phyloP scores from a whole-genome alignment of 2,113 vertebrate species.

The Solea senegalensis region DNA sequence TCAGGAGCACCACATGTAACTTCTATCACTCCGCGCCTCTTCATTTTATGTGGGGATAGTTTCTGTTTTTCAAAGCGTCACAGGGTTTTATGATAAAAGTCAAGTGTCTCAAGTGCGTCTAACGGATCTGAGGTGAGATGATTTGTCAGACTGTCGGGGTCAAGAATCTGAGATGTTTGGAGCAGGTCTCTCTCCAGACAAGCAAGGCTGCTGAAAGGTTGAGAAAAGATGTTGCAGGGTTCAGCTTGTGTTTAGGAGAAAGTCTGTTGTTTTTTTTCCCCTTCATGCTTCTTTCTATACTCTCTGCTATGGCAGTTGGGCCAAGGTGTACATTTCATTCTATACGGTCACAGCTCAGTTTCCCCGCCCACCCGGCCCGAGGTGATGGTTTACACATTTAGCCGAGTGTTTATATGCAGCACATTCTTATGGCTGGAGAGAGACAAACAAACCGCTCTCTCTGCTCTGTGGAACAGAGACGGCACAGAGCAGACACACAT shows the following conservation, averaged over 20 bases:
- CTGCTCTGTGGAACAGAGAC: neutral
- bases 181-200: neutral
- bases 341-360: slow-evolving; percentile 15
- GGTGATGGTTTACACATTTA: slow-evolving; percentile 63
- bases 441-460: slow-evolving; percentile 33
- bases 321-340: slow-evolving; percentile 17
- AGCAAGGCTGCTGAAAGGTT: neutral
- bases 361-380: neutral
- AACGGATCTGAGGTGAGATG: slow-evolving; percentile 17
- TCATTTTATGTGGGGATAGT: neutral
- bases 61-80: slow-evolving; percentile 5
- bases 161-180: slow-evolving; percentile 15
- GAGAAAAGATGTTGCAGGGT: neutral
- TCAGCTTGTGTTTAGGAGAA: neutral
- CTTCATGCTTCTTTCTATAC: neutral
- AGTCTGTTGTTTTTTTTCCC: neutral
- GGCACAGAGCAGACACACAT: slow-evolving; percentile 5
- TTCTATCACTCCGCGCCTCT: neutral
- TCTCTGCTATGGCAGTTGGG: no score
- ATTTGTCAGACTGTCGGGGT: slow-evolving; percentile 2
- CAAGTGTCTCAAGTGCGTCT: slow-evolving; percentile 54
- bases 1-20: neutral
- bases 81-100: slow-evolving; percentile 33
- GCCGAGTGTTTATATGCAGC: slow-evolving; percentile 56
- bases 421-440: slow-evolving; percentile 61